phyloP scores from a whole-genome alignment of 1,140 invertebrate genomes.

The Drosophila tsacasi region DNA sequence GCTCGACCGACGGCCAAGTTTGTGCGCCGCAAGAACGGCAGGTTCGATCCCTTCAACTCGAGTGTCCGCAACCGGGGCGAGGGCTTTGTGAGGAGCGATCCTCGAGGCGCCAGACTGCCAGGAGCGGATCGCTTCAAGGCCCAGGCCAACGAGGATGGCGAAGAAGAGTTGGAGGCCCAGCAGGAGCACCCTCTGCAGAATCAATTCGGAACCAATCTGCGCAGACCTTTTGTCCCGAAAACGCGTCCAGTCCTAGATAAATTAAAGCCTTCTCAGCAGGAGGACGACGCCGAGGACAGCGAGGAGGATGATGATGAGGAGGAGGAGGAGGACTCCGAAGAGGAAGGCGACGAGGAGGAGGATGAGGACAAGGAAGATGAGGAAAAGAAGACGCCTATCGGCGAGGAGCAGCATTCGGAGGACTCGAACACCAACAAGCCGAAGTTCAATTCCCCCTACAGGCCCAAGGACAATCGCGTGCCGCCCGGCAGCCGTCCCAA shows the following conservation, averaged over 20 bases:
- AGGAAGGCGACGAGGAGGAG: slow-evolving; percentile 43
- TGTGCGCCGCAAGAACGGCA: slow-evolving; percentile 73
- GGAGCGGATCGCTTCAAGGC: slow-evolving; percentile 64
- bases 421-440: slow-evolving; percentile 20
- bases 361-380: slow-evolving; percentile 36
- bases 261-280: neutral
- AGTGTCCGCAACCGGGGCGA: slow-evolving; percentile 66
- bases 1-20: slow-evolving; percentile 66
- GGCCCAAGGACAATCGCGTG: slow-evolving; percentile 70
- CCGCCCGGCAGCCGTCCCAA: slow-evolving; percentile 65
- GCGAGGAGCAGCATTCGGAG: slow-evolving; percentile 3
- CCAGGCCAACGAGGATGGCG: slow-evolving; percentile 82
- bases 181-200: slow-evolving; percentile 26
- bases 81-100: slow-evolving; percentile 76
- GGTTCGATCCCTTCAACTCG: slow-evolving; percentile 79
- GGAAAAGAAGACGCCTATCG: slow-evolving; percentile 2
- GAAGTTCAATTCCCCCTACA: slow-evolving; percentile 39
- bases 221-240: slow-evolving; percentile 59
- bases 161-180: slow-evolving; percentile 73
- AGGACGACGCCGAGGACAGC: slow-evolving; percentile 34
- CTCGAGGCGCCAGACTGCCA: slow-evolving; percentile 56
- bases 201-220: slow-evolving; percentile 30
- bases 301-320: slow-evolving; percentile 33
- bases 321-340: slow-evolving; percentile 44
- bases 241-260: slow-evolving; percentile 6